Conservation (phyloP, 2,888 invertebrate species). For the Leucoptera coffeella region DNA sequence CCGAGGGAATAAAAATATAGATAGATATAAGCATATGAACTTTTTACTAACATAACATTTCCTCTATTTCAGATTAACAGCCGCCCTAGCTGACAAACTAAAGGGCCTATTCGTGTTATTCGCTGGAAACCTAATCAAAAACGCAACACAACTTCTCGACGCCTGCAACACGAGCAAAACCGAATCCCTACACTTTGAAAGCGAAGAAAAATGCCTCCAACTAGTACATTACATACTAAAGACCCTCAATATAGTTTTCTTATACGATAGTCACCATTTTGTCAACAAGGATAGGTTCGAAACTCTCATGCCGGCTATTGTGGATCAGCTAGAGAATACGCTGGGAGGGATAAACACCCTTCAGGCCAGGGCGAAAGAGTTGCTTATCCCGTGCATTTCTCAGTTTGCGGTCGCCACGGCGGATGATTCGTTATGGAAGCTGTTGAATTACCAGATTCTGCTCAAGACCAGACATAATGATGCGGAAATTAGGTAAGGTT, state of each 20-base stretch:
- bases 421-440: conserved; percentile 85
- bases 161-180: conserved; percentile 59
- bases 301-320: conserved; percentile 75
- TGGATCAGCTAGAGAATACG: conserved; percentile 81
- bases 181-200: conserved; percentile 42
- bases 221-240: conserved; percentile 67
- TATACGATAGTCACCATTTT: conserved; percentile 78
- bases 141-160: conserved; percentile 69
- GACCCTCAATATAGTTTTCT: conserved; percentile 71
- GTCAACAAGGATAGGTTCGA: conserved; percentile 81
- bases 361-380: conserved; percentile 49
- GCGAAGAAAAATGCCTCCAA: conserved; percentile 51
- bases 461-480: conserved; percentile 78
- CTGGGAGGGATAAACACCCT: conserved; percentile 57
- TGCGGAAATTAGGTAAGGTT: conserved; percentile 56
- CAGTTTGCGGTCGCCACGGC: conserved; percentile 76
- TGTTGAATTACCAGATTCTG: conserved; percentile 83
- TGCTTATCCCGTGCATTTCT: conserved; percentile 73
- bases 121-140: conserved; percentile 76
- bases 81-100: conserved; percentile 71
- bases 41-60: too few species aligned
- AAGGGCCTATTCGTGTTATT: conserved; percentile 88
- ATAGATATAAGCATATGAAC: too few species aligned
- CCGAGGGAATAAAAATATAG: too few species aligned
- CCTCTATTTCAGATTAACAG: conserved; percentile 54